phyloP scores from a whole-genome alignment of 2,797 vertebrate genomes.

The Eulemur mongoz region DNA sequence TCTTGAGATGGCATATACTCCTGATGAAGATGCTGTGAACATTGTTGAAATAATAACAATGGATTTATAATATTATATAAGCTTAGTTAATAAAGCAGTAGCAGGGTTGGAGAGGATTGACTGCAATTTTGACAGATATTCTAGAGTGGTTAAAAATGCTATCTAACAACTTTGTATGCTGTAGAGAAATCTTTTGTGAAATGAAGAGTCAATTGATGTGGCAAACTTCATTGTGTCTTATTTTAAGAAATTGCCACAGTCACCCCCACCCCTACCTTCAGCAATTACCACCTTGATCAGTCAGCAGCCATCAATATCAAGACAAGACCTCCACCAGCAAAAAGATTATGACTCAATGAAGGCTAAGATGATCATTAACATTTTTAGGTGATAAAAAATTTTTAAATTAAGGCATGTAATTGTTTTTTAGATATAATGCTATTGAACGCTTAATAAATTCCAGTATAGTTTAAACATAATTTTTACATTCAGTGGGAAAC shows the following conservation, averaged over 20 bases:
- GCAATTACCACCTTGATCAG: neutral
- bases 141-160: neutral
- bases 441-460: neutral
- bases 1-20: neutral
- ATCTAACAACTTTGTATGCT: neutral
- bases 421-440: neutral
- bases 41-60: neutral
- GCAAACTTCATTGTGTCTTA: neutral
- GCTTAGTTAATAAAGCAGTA: neutral
- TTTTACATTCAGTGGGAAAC: neutral
- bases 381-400: neutral
- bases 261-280: neutral
- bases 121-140: neutral
- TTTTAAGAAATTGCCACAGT: neutral
- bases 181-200: neutral
- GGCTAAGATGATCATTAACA: neutral
- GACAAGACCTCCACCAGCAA: neutral
- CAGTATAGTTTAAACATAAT: neutral
- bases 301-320: neutral
- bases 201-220: neutral
- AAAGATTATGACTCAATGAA: neutral
- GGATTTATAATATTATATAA: neutral
- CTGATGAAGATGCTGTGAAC: neutral
- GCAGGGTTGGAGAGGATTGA: neutral
- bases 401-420: neutral